Percentiles rank a stretch among this genome's conserved stretches.
phyloP scores from a whole-genome alignment of 2,797 vertebrate species.

The Siniperca scherzeri region DNA sequence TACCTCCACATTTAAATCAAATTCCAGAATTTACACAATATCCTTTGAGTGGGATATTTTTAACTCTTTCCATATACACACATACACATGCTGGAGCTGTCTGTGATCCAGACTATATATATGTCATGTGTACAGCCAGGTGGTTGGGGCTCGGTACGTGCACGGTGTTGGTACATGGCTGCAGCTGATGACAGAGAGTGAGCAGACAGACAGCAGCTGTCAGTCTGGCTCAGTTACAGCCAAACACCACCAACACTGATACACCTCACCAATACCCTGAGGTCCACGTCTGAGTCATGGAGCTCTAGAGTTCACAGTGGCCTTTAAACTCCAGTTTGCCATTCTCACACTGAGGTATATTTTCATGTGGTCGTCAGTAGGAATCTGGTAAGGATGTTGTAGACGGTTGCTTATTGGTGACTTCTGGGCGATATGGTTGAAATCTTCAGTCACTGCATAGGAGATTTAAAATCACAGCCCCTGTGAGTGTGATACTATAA shows the following conservation, averaged over 20 bases:
- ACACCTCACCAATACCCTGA: slow-evolving; percentile 51
- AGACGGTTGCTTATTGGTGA: no score
- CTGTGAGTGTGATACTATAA: neutral
- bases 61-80: slow-evolving; percentile 28
- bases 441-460: no score
- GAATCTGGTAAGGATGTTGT: neutral
- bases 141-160: slow-evolving; percentile 70
- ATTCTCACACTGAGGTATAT: slow-evolving; percentile 11
- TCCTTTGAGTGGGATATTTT: slow-evolving; percentile 29
- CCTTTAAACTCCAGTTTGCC: slow-evolving; percentile 53
- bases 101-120: slow-evolving; percentile 78
- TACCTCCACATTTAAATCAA: slow-evolving; percentile 9
- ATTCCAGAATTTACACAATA: slow-evolving; percentile 21
- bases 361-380: neutral
- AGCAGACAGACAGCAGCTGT: slow-evolving; percentile 79
- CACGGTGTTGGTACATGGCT: slow-evolving; percentile 26
- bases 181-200: slow-evolving; percentile 65
- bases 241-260: slow-evolving; percentile 61
- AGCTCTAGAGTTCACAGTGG: slow-evolving; percentile 50
- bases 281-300: slow-evolving; percentile 73
- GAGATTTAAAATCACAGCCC: no score
- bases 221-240: slow-evolving; percentile 72
- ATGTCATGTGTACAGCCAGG: slow-evolving; percentile 70
- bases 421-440: no score
- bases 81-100: slow-evolving; percentile 35